phyloP scores from a whole-genome alignment of 2,797 vertebrate genomes.

The Antrozous pallidus region DNA sequence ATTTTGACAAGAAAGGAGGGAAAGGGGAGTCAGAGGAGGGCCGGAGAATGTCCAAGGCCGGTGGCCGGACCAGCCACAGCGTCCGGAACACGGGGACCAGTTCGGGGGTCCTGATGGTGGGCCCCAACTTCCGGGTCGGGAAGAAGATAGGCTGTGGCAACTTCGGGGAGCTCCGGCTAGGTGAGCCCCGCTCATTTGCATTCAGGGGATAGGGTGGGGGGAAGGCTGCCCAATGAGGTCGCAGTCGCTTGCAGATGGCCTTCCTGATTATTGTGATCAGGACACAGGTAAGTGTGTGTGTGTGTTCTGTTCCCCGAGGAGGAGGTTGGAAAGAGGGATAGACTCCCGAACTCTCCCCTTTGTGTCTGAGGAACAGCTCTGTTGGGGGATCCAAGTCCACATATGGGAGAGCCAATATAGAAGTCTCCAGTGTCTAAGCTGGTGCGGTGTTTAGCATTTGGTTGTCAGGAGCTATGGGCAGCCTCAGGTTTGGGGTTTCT shows the following conservation, averaged over 20 bases:
- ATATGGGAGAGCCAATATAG: neutral
- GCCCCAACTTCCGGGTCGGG: slow-evolving; percentile 98
- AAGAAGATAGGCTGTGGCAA: slow-evolving; percentile 99
- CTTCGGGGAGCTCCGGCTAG: slow-evolving; percentile 97
- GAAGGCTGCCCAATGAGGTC: neutral
- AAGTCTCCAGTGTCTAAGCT: too few species aligned
- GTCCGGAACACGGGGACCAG: slow-evolving; percentile 91
- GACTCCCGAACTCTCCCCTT: neutral
- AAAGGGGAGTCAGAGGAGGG: slow-evolving; percentile 97
- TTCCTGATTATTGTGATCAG: neutral
- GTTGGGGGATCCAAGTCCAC: neutral
- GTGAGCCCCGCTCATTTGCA: slow-evolving; percentile 69
- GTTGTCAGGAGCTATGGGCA: neutral
- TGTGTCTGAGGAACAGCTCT: neutral
- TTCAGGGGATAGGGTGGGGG: neutral
- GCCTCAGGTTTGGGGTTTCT: neutral
- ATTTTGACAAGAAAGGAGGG: slow-evolving; percentile 99
- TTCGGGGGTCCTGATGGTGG: slow-evolving; percentile 99
- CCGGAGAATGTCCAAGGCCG: slow-evolving; percentile 96
- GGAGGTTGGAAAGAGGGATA: too few species aligned
- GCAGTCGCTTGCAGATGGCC: rapidly evolving
- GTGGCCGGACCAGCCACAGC: slow-evolving; percentile 90
- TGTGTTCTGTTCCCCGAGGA: neutral
- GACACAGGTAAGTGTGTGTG: neutral
- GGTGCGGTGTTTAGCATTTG: too few species aligned